A percentile compares a stretch with the other conserved stretches of the same genome.
These are phyloP conservation scores for Picathartes gymnocephalus DNA, from an alignment of 2,113 vertebrate species.

Conservation along the genomic window DNA sequence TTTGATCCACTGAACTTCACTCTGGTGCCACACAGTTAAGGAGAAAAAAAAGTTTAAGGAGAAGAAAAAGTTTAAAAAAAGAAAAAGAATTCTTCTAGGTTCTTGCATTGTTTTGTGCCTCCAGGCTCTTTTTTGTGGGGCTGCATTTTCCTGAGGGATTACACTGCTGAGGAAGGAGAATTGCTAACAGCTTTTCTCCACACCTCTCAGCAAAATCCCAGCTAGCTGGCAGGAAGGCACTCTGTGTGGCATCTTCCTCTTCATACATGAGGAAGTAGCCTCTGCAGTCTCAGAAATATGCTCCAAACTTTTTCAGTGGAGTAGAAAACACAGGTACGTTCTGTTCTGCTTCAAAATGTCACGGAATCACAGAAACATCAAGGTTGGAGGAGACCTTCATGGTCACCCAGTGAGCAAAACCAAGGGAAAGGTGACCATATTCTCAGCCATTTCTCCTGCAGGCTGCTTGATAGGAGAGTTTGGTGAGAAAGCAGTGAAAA, in stretches of 20 bases:
- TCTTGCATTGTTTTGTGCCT: not conserved
- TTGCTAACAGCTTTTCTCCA: not conserved
- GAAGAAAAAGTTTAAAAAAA: not conserved
- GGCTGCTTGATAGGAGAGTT: not conserved
- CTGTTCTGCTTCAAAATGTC: not conserved
- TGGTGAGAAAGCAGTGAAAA: not conserved
- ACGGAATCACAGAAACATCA: not conserved
- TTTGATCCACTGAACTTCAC: not conserved
- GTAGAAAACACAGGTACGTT: not conserved
- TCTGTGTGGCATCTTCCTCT: not conserved
- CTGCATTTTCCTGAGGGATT: not conserved
- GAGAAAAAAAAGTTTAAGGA: not conserved
- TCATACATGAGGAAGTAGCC: not conserved
- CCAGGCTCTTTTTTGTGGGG: not conserved
- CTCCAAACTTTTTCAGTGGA: not conserved
- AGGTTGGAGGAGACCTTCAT: accelerated
- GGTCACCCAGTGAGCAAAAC: not conserved
- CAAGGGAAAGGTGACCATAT: not conserved
- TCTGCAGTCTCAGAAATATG: not conserved
- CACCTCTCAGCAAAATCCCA: not conserved
- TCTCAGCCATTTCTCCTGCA: not conserved
- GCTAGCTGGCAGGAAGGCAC: not conserved
- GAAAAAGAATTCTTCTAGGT: not conserved
- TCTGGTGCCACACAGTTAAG: not conserved
- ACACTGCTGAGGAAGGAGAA: not conserved